phyloP scores from a whole-genome alignment of 2,888 invertebrate genomes.

The Tenodera sinensis region DNA sequence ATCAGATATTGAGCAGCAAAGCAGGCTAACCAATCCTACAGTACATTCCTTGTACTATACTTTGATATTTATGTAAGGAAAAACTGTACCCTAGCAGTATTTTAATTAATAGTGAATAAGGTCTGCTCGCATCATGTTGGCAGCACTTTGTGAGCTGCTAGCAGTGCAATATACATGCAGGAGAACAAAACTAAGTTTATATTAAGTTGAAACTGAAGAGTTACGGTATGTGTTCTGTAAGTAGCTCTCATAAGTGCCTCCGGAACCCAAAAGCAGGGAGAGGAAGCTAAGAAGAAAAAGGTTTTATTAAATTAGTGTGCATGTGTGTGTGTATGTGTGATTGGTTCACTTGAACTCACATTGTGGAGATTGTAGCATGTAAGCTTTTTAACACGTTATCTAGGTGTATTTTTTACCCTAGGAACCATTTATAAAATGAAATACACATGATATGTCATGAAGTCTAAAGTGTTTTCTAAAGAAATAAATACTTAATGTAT shows the following conservation, averaged over 20 bases:
- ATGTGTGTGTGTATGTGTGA: background rate
- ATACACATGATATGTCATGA: background rate
- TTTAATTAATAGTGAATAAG: background rate
- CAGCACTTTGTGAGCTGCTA: background rate
- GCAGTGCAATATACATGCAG: background rate
- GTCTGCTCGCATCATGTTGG: background rate
- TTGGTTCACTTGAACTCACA: background rate
- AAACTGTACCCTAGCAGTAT: background rate
- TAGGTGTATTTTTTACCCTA: constrained; percentile 19
- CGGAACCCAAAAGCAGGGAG: background rate
- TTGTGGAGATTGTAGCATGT: background rate
- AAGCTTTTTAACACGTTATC: constrained; percentile 16
- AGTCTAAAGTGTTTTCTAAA: background rate
- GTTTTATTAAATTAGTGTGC: background rate
- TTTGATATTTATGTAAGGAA: background rate
- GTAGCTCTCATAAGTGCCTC: background rate
- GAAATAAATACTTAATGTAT: background rate
- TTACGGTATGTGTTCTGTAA: background rate
- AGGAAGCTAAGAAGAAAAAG: background rate
- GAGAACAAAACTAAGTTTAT: background rate
- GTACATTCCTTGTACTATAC: background rate
- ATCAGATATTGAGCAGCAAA: too few species aligned
- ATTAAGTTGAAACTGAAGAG: background rate
- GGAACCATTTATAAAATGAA: constrained; percentile 4
- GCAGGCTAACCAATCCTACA: too few species aligned